Base-by-base conservation (phyloP, 30 jellyfish, hydroid and myxozoan genomes). In the Catostylus mosaicus region DNA sequence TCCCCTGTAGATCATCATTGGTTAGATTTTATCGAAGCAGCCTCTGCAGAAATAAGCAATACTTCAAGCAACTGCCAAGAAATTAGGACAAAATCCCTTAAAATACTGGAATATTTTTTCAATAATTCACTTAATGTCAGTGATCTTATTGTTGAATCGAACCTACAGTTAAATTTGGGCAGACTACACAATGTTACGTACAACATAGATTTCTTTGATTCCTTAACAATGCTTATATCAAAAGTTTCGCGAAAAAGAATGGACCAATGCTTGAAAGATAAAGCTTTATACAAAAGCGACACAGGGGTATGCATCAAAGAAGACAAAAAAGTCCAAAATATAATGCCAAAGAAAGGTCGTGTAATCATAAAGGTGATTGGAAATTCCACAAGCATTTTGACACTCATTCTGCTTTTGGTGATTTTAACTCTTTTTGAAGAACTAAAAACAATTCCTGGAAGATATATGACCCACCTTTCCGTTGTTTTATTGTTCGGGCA, bases 361-460 rank as follows among this genome's bases (percentile, higher is more conserved):
- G 27, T 4, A 34, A 63, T 19, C 29, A 32, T 30, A 20, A 59
- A 27, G 26, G 23, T 80, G 2, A 36, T 67, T 4, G 91, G 83
- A 7, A 80, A 80, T 54, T 48, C 91, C 3, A 33, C 29, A 20
- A 80, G 91, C 62, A 54, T 80, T 23, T 24, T 67, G 14, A 24
- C 75, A 45, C 84, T 80, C 56, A 11, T 27, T 11, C 2, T 65
- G 4, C 91, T 80, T 9, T 67, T 80, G 2, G 22, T 19, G 37
- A 80, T 68, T 36, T 14, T 80, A 0, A n/a, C 14, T 10, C 59
- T 68, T 11, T 66, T 46, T 60, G 36, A 67, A 46, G 91, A 80
- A 16, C 84, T 80, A 26, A 52, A 46, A 37, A 65, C 91, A 22
- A 59, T 80, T 7, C 84, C 91, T 22, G 91, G 91, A 22, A 70